A percentile compares a stretch with the other conserved stretches of the same genome.
Conservation (phyloP, 2,888 invertebrate genomes). For the Amphipoea lucens region DNA sequence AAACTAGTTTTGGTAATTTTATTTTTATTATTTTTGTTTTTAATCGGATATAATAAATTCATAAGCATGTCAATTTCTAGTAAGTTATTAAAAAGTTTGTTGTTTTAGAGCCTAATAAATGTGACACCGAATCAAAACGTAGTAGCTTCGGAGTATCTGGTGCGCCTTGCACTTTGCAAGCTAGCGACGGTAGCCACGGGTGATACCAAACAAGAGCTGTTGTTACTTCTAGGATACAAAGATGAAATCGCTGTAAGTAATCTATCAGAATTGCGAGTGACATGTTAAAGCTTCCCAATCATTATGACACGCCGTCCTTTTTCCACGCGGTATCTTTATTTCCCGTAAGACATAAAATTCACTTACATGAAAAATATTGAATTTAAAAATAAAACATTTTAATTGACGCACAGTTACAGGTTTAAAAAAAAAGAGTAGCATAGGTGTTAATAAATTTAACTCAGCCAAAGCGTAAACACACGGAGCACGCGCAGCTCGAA, state of each 20-base stretch:
- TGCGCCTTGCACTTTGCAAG: conserved; percentile 76
- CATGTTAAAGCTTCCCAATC: background rate
- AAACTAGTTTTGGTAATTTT: conserved; percentile 69
- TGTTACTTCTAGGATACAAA: conserved; percentile 70
- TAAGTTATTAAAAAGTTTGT: background rate
- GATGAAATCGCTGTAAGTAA: conserved; percentile 63
- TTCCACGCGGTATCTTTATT: background rate
- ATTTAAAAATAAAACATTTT: no score
- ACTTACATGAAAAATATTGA: no score
- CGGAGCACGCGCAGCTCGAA: no score
- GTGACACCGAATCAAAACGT: conserved; percentile 65
- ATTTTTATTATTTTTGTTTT: background rate
- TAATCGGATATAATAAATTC: background rate
- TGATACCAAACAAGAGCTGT: conserved; percentile 70
- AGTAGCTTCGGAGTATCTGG: conserved; percentile 71
- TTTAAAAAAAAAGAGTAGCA: no score
- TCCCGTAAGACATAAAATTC: background rate
- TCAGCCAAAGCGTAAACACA: no score
- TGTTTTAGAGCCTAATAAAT: conserved; percentile 71
- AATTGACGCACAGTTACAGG: no score
- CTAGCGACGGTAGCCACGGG: conserved; percentile 72
- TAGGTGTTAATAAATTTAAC: no score
- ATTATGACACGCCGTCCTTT: background rate
- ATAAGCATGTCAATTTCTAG: background rate
- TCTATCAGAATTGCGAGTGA: background rate